These are phyloP conservation scores for Cygnus olor DNA, from an alignment of 2,797 vertebrate species.

Conservation along the genomic window DNA sequence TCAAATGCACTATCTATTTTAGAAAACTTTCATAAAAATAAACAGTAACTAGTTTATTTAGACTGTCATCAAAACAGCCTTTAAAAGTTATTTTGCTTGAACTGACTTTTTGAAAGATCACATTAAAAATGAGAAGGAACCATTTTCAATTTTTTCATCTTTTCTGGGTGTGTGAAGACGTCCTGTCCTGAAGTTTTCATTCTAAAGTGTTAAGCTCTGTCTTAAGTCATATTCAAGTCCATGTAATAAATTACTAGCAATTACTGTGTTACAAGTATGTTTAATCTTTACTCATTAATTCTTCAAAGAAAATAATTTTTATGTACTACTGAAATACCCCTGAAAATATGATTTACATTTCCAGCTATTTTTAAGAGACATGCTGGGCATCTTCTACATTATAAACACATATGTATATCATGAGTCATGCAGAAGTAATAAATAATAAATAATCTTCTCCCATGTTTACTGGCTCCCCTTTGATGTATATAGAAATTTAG, in stretches of 20 bases:
- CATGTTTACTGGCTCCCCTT: background rate
- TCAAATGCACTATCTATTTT: background rate
- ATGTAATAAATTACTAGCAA: constrained; percentile 4
- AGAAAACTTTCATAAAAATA: background rate
- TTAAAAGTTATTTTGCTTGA: background rate
- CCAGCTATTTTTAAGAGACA: constrained; percentile 21
- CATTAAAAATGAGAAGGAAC: background rate
- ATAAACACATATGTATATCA: background rate
- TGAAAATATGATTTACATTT: background rate
- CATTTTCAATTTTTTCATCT: background rate
- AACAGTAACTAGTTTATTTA: background rate
- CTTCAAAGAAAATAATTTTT: background rate
- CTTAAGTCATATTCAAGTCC: background rate
- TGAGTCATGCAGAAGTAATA: background rate
- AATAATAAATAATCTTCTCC: background rate
- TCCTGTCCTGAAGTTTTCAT: background rate
- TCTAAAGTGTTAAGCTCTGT: background rate
- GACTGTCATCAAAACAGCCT: background rate
- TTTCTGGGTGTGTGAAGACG: background rate
- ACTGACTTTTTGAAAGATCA: background rate
- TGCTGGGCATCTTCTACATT: constrained; percentile 26
- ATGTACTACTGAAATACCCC: background rate
- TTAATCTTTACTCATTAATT: constrained; percentile 27
- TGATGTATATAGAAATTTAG: background rate
- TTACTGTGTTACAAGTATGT: background rate